Percentiles rank a stretch among this genome's conserved stretches.
phyloP scores from a whole-genome alignment of 2,113 vertebrate genomes.

The Chloebia gouldiae region DNA sequence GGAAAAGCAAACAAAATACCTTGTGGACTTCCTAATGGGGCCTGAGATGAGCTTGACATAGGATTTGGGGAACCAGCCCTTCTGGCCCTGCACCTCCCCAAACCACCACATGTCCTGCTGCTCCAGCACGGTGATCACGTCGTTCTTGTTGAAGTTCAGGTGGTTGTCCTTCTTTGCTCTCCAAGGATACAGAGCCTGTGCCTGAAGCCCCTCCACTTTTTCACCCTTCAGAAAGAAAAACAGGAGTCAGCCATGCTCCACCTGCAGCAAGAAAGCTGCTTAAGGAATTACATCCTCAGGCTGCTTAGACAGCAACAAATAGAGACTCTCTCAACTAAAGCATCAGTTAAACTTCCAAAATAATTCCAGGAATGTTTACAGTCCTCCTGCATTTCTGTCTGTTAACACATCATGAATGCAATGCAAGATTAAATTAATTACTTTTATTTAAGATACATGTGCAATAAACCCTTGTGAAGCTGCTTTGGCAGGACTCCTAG shows the following conservation, averaged over 20 bases:
- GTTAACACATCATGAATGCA: background rate
- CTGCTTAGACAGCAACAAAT: background rate
- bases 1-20: conserved; percentile 71
- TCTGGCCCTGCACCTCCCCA: conserved; percentile 95
- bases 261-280: background rate
- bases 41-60: conserved; percentile 98
- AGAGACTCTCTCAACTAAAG: background rate
- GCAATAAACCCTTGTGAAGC: background rate
- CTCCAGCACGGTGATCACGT: conserved; percentile 94
- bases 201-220: conserved; percentile 96
- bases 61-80: conserved; percentile 99
- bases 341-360: background rate
- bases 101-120: conserved; percentile 99
- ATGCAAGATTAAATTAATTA: background rate
- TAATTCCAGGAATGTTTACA: background rate
- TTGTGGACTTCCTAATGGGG: conserved; percentile 84
- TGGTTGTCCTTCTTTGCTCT: conserved; percentile 99
- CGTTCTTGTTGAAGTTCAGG: conserved; percentile 98
- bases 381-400: background rate
- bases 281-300: background rate
- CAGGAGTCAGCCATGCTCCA: background rate
- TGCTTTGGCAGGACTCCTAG: background rate
- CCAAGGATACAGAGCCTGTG: conserved; percentile 97
- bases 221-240: conserved; percentile 79
- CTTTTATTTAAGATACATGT: background rate